These are phyloP conservation scores for Crocallis elinguaria DNA, from an alignment of 2,888 invertebrate species.

Conservation along the genomic window DNA sequence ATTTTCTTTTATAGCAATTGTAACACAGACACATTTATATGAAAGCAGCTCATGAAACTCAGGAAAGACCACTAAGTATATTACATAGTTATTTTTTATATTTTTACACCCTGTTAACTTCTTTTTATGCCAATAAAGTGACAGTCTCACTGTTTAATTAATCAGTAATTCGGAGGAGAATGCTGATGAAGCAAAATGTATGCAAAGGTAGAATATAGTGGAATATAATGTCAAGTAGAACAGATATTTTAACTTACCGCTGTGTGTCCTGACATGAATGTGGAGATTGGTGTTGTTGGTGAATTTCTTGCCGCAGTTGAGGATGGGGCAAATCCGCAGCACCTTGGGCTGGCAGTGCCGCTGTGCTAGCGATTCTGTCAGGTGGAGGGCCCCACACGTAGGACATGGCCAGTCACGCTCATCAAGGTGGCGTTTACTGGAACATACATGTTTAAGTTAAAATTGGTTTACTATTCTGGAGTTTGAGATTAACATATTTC, in stretches of 20 bases:
- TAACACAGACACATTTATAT: neutral
- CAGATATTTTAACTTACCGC: slow-evolving; percentile 45
- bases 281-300: slow-evolving; percentile 60
- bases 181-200: too few relatives aligned
- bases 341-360: slow-evolving; percentile 52
- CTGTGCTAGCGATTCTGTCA: slow-evolving; percentile 53
- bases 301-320: slow-evolving; percentile 56
- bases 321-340: slow-evolving; percentile 48
- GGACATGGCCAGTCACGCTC: slow-evolving; percentile 52
- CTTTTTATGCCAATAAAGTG: too few relatives aligned
- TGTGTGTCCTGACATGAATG: slow-evolving; percentile 59
- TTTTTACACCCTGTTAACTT: too few relatives aligned
- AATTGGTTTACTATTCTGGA: too few relatives aligned
- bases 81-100: too few relatives aligned
- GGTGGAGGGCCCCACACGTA: slow-evolving; percentile 47
- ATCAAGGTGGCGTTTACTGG: slow-evolving; percentile 55
- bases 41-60: neutral
- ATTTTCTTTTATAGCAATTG: neutral
- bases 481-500: too few relatives aligned
- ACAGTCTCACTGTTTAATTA: too few relatives aligned
- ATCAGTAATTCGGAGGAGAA: too few relatives aligned
- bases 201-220: neutral
- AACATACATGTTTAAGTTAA: slow-evolving; percentile 3
- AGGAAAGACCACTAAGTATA: too few relatives aligned
- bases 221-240: neutral